Conservation (phyloP, 2,113 vertebrate genomes). For the Cyprinodon tularosa region DNA sequence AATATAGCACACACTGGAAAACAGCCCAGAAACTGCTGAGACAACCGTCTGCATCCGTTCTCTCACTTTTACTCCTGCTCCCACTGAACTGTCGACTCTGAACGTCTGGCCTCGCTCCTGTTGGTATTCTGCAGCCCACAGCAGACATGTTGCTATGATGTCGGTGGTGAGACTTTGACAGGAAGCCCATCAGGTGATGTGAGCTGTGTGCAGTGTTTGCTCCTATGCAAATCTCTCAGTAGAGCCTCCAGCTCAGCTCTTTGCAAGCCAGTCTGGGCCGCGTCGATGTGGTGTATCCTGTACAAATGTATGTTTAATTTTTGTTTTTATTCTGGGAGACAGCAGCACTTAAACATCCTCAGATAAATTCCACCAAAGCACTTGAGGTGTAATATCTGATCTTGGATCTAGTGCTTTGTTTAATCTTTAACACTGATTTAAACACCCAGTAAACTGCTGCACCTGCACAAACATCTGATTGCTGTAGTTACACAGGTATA, state of each 20-base stretch:
- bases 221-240: constrained; percentile 66
- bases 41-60: constrained; percentile 27
- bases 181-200: constrained; percentile 31
- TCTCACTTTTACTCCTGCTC: constrained; percentile 25
- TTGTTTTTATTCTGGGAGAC: not conserved
- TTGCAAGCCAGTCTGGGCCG: constrained; percentile 11
- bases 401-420: not conserved
- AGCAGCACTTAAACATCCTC: constrained; percentile 28
- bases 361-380: not conserved
- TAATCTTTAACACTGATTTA: not conserved
- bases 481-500: constrained; percentile 8
- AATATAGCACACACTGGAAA: constrained; percentile 65
- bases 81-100: constrained; percentile 44
- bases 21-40: constrained; percentile 64
- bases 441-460: constrained; percentile 1
- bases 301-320: not conserved
- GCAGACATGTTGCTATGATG: constrained; percentile 61
- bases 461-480: not conserved
- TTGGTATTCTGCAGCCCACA: constrained; percentile 48
- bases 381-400: not conserved
- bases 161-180: constrained; percentile 37
- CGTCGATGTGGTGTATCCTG: not conserved
- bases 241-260: not conserved
- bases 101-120: constrained; percentile 46
- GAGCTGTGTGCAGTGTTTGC: constrained; percentile 48